These are phyloP conservation scores for Trigoniulus corallinus DNA, from an alignment of 1,140 invertebrate species.

Conservation along the genomic window DNA sequence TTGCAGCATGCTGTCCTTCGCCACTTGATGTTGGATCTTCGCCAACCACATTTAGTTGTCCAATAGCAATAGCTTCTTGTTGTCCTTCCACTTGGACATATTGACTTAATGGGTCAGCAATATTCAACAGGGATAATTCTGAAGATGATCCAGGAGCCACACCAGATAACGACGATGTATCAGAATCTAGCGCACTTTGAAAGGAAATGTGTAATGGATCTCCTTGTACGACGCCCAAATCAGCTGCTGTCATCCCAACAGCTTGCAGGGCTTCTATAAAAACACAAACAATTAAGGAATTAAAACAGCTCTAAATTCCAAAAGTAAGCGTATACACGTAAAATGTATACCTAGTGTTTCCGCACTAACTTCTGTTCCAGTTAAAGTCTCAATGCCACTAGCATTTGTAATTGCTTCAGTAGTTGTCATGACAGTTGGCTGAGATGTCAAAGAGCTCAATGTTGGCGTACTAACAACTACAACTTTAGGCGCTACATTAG, in stretches of 20 bases:
- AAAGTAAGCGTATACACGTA: neutral
- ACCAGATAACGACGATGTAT: neutral
- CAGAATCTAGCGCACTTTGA: neutral
- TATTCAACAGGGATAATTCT: neutral
- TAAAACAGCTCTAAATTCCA: neutral
- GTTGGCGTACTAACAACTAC: conserved; percentile 5
- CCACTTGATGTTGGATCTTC: neutral
- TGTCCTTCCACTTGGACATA: neutral
- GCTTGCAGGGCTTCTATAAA: conserved; percentile 1
- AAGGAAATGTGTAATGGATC: neutral
- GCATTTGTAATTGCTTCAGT: neutral
- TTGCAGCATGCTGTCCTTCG: too few relatives aligned
- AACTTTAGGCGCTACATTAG: neutral
- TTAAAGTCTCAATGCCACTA: too few relatives aligned
- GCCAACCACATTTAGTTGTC: neutral
- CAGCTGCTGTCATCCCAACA: neutral
- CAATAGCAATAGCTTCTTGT: neutral
- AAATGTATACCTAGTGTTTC: conserved; percentile 3
- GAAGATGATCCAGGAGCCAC: too few relatives aligned
- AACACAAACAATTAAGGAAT: neutral
- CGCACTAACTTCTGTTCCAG: neutral
- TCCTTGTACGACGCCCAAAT: neutral
- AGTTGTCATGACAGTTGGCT: neutral
- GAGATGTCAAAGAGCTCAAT: neutral
- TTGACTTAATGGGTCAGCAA: neutral